Evolutionary conservation across 1,140 invertebrate genomes (phyloP), one percentile per base, ranked within the genome.

Genomic region (Magallana gigas): DNA sequence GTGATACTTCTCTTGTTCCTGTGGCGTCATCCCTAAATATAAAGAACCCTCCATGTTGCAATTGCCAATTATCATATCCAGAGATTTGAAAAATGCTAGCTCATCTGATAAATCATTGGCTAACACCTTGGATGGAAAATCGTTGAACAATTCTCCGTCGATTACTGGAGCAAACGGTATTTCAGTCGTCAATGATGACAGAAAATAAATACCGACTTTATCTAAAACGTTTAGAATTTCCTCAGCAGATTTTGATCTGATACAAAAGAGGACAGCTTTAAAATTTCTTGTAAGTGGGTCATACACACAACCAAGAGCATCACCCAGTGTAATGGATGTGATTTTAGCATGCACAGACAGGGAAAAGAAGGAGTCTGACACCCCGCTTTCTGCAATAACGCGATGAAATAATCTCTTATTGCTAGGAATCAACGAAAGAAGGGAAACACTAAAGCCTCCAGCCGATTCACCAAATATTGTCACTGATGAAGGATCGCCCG

Each of bases 391-490:
- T 18, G 87, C 82, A 29, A 92, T 91, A 0, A 90, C 89, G 16
- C 90, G 84, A 23, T 88, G 71, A 62, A 92, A 92, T 1, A 89
- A 48, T 18, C 90, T 90, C 62, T 86, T 84, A n/a, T 90, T 91
- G 36, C 71, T 82, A 2, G 92, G 89, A 83, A 85, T 89, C 29
- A 92, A 23, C 3, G 89, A 84, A 3, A 90, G 88, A 7, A 89
- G 68, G 1, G 87, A 56, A 1, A 90, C 90, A 62, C 90, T 91
- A 9, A 83, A 85, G 0, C 84, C 85, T 3, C 93, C 92, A 8
- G 96, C 95, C 0, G 96, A 96, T 93, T 97, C 96, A 1, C 97
- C 97, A 84, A 97, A 95, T 1, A 97, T 92, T 0, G 97, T 97
- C 0, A 98, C 95, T 58, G 95, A 94, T 14, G 95, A 94, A 0